phyloP scores from a whole-genome alignment of 2,113 vertebrate species.

The Struthidea cinerea region DNA sequence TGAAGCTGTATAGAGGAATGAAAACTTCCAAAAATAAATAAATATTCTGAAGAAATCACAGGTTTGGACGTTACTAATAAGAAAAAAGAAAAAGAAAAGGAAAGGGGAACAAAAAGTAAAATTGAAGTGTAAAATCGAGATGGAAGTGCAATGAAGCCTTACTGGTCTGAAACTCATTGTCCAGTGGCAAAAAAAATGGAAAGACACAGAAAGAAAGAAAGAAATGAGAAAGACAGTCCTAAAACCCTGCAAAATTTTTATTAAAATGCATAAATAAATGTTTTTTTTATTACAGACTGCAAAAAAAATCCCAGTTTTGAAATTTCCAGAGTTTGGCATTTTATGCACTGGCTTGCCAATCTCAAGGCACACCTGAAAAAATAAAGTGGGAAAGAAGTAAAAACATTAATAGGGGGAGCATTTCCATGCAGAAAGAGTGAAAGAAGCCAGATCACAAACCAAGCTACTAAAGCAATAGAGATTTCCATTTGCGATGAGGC shows the following conservation, averaged over 20 bases:
- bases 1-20: background rate
- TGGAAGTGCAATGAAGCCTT: background rate
- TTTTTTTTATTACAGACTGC: background rate
- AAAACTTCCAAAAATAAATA: background rate
- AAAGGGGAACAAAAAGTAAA: background rate
- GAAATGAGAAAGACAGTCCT: background rate
- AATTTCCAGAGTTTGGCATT: background rate
- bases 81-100: background rate
- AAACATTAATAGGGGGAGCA: background rate
- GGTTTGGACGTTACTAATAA: background rate
- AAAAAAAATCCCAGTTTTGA: background rate
- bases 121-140: background rate
- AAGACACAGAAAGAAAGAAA: background rate
- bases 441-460: background rate
- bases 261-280: background rate
- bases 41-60: background rate
- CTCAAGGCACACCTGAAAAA: background rate
- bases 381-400: background rate
- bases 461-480: background rate
- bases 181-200: background rate
- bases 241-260: background rate
- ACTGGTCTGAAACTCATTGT: background rate
- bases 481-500: background rate
- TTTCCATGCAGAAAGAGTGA: background rate
- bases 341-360: background rate